These are phyloP conservation scores for Strongylocentrotus purpuratus DNA, from an alignment of 35 echinoderm and acorn worm species.

Conservation along the genomic window DNA sequence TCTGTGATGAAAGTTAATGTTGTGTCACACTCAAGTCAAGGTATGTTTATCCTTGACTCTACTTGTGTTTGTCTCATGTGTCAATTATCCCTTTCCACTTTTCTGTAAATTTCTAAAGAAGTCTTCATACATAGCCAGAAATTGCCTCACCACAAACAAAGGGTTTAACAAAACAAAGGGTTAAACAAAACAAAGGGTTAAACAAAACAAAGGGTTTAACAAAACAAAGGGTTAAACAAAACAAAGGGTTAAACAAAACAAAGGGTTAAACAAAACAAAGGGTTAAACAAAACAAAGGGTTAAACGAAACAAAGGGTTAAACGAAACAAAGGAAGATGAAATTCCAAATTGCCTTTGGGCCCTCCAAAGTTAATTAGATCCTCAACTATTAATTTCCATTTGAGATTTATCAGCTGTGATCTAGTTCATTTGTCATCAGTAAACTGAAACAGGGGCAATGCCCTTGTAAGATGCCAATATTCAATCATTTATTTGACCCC, in stretches of 20 bases:
- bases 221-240: background rate
- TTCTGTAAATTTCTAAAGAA: background rate
- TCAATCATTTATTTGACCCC: background rate
- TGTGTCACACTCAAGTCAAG: too few relatives aligned
- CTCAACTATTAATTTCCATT: background rate
- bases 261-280: background rate
- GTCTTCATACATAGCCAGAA: background rate
- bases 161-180: background rate
- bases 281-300: background rate
- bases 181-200: too few relatives aligned
- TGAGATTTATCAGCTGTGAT: background rate
- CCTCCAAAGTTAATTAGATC: background rate
- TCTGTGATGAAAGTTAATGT: too few relatives aligned
- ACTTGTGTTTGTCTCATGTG: background rate
- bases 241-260: too few relatives aligned
- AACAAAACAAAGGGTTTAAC: slow-evolving; percentile 1
- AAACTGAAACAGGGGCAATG: background rate
- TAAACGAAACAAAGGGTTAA: background rate
- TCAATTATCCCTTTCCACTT: background rate
- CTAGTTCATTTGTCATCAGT: background rate
- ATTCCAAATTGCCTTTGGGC: background rate
- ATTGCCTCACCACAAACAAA: background rate
- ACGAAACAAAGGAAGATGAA: background rate
- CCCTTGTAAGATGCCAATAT: background rate
- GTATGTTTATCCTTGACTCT: background rate